Evolutionary conservation across 2,113 vertebrate species (phyloP), one percentile per base, ranked within the genome.

Genomic region (Chelonoidis abingdonii): DNA sequence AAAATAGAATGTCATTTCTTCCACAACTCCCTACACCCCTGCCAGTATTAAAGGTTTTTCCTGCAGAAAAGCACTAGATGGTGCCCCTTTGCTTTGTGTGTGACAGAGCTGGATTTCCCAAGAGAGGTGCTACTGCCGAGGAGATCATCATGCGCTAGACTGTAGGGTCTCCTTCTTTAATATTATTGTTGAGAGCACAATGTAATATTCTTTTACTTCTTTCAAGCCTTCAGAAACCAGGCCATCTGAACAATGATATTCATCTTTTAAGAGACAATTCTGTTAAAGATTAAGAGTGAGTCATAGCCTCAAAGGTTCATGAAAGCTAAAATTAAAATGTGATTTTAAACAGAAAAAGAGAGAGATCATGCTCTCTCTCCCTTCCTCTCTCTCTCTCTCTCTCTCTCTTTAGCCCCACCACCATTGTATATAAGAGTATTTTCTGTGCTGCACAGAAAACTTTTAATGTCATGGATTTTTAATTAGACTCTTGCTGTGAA

Each of bases 61-160:
- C 99, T 97, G 95, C 94, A 95, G 97, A 98, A 98, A 98, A 99
- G 98, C 99, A 99, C 99, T 99, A 99, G 99, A 99, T 99, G 99
- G 99, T 99, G 99, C 99, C 98, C 99, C 98, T 98, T 99, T 99
- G 98, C 99, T 98, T 99, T 95, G 90, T 95, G 96, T 95, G 95
- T 84, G 97, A 89, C 95, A 95, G 94, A 91, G 95, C 96, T 86
- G 57, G 49, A 80, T 97, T 96, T 98, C 96, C 97, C 97, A 80
- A 89, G 97, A 95, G 98, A 97, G 49, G 25, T 89, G 86, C 95
- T 89, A 79, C 97, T 98, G 94, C 89, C 38, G 91, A 94, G 92
- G 98, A 95, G 94, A 97, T 96, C 87, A 8, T 84, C 31, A 75
- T 93, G 80, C 89, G 89, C 49, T 88, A 95, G 97, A 90, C 93